Percentiles rank a stretch among this genome's conserved stretches.
Conservation (phyloP, 1,140 invertebrate genomes). For the Pseudomyrmex flavicornis region DNA sequence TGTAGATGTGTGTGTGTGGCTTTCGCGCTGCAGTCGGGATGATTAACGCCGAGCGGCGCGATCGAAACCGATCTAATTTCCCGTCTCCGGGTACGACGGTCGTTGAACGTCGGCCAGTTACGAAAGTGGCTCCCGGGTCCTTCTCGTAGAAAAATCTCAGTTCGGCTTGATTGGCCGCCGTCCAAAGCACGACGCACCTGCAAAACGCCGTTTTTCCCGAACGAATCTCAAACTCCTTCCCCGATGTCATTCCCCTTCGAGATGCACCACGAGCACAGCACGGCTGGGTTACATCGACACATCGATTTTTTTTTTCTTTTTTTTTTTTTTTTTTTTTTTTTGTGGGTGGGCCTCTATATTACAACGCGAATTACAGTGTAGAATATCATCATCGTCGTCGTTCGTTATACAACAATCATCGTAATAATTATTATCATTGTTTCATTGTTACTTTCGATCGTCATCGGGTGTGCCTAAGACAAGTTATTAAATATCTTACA, state of each 20-base stretch:
- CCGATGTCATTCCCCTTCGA: slow-evolving; percentile 6
- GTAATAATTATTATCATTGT: slow-evolving; percentile 76
- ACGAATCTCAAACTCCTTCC: too few relatives aligned
- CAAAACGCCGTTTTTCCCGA: slow-evolving; percentile 4
- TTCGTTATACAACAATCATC: slow-evolving; percentile 73
- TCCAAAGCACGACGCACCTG: slow-evolving; percentile 38
- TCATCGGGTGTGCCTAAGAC: slow-evolving; percentile 78
- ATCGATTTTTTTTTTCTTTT: slow-evolving; percentile 71
- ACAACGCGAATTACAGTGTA: slow-evolving; percentile 79
- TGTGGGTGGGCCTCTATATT: slow-evolving; percentile 79
- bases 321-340: too few relatives aligned
- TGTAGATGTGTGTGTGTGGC: neutral
- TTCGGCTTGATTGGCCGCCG: slow-evolving; percentile 47
- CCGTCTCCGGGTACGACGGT: slow-evolving; percentile 25
- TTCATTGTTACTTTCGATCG: slow-evolving; percentile 70
- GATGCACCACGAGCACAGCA: slow-evolving; percentile 71
- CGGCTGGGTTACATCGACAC: slow-evolving; percentile 81
- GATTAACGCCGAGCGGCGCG: slow-evolving; percentile 48
- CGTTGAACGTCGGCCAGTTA: slow-evolving; percentile 58
- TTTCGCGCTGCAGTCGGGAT: slow-evolving; percentile 40
- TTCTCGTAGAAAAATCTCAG: slow-evolving; percentile 65
- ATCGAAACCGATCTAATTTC: slow-evolving; percentile 53
- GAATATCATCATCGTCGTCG: slow-evolving; percentile 71
- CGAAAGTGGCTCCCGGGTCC: slow-evolving; percentile 14
- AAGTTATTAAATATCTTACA: slow-evolving; percentile 84